phyloP scores from a whole-genome alignment of 2,113 vertebrate genomes.

The Spea bombifrons region DNA sequence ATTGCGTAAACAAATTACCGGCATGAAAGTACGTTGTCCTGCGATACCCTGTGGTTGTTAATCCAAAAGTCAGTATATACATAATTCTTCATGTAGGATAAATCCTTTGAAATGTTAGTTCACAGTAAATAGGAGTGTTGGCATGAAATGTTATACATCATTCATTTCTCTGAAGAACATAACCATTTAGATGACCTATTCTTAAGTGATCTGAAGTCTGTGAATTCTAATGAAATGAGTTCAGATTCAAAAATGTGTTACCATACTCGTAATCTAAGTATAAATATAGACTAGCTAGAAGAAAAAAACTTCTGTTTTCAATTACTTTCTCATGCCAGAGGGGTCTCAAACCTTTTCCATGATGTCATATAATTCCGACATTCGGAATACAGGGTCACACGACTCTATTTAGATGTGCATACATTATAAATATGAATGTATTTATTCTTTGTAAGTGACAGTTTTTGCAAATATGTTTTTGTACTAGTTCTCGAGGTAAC shows the following conservation, averaged over 20 bases:
- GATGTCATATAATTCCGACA: slow-evolving; percentile 4
- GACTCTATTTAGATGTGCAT: background rate
- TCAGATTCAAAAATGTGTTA: background rate
- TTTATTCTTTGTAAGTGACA: background rate
- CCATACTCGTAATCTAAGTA: background rate
- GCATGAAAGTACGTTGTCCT: background rate
- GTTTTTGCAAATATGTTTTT: too few relatives aligned
- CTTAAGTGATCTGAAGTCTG: background rate
- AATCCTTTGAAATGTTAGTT: background rate
- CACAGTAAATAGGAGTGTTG: background rate
- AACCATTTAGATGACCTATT: background rate
- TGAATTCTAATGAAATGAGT: background rate
- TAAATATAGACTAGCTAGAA: background rate
- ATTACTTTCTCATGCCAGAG: slow-evolving; percentile 19
- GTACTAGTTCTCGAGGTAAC: too few relatives aligned
- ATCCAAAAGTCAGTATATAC: background rate
- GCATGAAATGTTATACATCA: background rate
- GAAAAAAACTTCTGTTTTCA: background rate
- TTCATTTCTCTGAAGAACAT: background rate
- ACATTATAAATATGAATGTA: background rate
- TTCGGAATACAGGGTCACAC: slow-evolving; percentile 2
- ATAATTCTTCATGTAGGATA: background rate
- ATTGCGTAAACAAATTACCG: background rate
- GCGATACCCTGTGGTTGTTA: background rate
- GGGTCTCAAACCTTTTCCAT: slow-evolving; percentile 10